phyloP scores from a whole-genome alignment of 1,140 invertebrate species.

The Cyphomyrmex costatus region DNA sequence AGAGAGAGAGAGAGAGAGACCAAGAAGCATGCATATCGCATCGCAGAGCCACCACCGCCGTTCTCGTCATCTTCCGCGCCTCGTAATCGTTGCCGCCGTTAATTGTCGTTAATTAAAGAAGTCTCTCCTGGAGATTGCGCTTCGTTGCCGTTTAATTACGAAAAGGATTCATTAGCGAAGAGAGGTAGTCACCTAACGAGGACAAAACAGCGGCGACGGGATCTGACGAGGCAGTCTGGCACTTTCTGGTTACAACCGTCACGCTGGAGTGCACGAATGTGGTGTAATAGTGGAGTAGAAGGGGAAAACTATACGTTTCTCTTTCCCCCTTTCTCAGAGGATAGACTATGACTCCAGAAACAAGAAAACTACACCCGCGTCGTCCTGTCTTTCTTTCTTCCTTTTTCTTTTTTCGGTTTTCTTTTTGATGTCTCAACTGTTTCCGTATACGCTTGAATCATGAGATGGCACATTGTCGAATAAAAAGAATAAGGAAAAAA shows the following conservation, averaged over 20 bases:
- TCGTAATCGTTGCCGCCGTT: slow-evolving; percentile 69
- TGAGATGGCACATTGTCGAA: not conserved
- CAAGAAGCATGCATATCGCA: slow-evolving; percentile 46
- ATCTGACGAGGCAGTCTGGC: slow-evolving; percentile 30
- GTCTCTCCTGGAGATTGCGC: slow-evolving; percentile 62
- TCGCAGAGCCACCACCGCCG: slow-evolving; percentile 33
- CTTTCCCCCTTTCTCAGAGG: not conserved
- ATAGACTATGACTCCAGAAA: not conserved
- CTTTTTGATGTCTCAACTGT: slow-evolving; percentile 1
- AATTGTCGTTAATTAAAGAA: slow-evolving; percentile 77
- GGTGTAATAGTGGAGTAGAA: not conserved
- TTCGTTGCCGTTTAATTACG: slow-evolving; percentile 74
- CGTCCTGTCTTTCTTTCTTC: not conserved
- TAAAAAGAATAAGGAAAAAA: not conserved
- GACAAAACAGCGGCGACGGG: slow-evolving; percentile 65
- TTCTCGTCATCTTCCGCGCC: slow-evolving; percentile 60
- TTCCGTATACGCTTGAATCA: not conserved
- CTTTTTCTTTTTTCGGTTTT: not conserved
- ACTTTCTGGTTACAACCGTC: slow-evolving; percentile 52
- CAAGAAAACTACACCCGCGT: slow-evolving; percentile 20
- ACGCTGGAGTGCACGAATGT: slow-evolving; percentile 20
- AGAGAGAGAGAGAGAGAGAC: not conserved
- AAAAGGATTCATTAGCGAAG: slow-evolving; percentile 76
- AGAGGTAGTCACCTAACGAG: slow-evolving; percentile 65
- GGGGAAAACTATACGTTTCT: not conserved